Evolutionary conservation across 1,140 invertebrate genomes (phyloP).

Genomic region (Diprion similis): DNA sequence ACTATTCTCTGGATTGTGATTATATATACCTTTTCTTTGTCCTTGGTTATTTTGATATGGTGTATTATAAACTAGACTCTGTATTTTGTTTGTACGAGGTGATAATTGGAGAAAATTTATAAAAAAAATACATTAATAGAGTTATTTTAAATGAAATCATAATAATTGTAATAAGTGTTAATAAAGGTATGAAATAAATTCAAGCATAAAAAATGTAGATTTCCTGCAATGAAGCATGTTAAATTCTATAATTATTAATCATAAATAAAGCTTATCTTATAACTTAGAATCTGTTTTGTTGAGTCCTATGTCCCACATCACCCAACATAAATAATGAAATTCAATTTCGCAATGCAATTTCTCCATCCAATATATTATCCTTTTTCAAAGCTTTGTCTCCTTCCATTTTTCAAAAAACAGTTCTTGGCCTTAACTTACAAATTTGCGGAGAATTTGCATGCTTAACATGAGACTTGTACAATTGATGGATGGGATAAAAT

Average conservation of each 20-base stretch:
- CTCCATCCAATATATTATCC: too few relatives aligned
- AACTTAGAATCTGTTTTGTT: neutral
- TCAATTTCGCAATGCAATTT: too few relatives aligned
- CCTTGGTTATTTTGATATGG: constrained; percentile 47
- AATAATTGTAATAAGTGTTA: constrained; percentile 19
- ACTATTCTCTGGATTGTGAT: neutral
- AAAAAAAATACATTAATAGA: constrained; percentile 22
- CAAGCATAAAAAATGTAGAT: neutral
- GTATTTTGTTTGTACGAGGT: constrained; percentile 34
- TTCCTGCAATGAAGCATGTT: neutral
- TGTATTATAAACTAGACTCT: constrained; percentile 45
- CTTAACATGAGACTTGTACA: too few relatives aligned
- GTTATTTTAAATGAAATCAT: constrained; percentile 25
- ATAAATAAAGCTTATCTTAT: constrained; percentile 4
- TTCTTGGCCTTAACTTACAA: too few relatives aligned
- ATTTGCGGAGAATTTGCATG: too few relatives aligned
- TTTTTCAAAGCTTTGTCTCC: too few relatives aligned
- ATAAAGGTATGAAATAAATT: neutral
- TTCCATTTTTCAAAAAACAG: too few relatives aligned
- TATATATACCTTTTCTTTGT: constrained; percentile 30
- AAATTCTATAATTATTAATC: neutral
- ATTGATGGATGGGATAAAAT: neutral
- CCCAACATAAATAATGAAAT: too few relatives aligned
- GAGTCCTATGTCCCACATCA: too few relatives aligned
- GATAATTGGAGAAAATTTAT: constrained; percentile 16